These are phyloP conservation scores for Athalia circularis DNA, from an alignment of 2,888 invertebrate species.

Conservation along the genomic window DNA sequence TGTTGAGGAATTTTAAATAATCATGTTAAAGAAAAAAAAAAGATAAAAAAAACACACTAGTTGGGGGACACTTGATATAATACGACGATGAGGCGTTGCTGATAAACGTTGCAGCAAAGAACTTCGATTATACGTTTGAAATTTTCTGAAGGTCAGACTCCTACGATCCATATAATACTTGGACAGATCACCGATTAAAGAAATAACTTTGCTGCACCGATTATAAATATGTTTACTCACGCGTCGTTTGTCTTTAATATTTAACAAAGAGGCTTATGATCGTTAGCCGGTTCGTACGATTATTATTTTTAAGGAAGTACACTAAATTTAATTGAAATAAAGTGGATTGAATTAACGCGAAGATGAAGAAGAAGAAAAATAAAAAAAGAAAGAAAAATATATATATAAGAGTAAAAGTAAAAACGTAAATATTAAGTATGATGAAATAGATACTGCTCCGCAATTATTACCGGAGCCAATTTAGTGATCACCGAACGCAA, in stretches of 20 bases:
- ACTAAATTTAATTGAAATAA: constrained; percentile 27
- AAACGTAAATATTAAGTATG: not conserved
- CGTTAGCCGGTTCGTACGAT: constrained; percentile 46
- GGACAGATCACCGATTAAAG: no score
- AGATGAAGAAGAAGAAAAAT: not conserved
- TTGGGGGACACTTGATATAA: constrained; percentile 34
- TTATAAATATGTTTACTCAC: constrained; percentile 58
- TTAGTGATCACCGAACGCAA: constrained; percentile 55
- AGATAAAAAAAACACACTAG: constrained; percentile 22
- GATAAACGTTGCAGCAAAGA: not conserved
- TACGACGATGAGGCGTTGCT: not conserved
- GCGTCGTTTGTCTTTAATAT: constrained; percentile 61
- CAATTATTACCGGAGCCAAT: constrained; percentile 34
- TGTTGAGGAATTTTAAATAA: constrained; percentile 48
- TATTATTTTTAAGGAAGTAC: constrained; percentile 44
- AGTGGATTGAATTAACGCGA: not conserved
- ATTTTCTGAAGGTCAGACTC: not conserved
- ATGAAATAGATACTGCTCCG: constrained; percentile 32
- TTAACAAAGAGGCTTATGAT: constrained; percentile 50
- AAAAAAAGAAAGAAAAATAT: constrained; percentile 33
- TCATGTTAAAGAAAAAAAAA: constrained; percentile 45
- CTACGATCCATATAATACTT: not conserved
- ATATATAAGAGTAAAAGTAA: not conserved
- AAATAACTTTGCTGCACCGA: constrained; percentile 8
- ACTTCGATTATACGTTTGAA: not conserved